Percentiles rank a stretch among this genome's conserved stretches.
Conservation (phyloP, 1,140 invertebrate species). For the Uloborus diversus region DNA sequence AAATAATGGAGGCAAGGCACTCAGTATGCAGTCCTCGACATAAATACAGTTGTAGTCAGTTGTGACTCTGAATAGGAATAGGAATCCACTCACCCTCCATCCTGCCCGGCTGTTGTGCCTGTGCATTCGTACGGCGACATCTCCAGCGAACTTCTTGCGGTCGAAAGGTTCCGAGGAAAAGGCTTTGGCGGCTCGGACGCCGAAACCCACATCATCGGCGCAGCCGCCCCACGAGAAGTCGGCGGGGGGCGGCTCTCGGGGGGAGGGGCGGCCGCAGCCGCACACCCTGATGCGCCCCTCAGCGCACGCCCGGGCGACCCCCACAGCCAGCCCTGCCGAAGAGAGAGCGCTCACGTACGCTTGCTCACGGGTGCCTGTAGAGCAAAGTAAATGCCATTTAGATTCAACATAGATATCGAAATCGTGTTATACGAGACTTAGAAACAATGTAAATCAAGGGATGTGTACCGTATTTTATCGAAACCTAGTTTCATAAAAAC, state of each 20-base stretch:
- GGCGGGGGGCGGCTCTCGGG: constrained; percentile 68
- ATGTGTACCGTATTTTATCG: too few relatives aligned
- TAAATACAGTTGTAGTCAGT: too few relatives aligned
- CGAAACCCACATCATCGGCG: constrained; percentile 60
- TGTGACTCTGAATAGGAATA: too few relatives aligned
- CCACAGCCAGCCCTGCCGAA: constrained; percentile 77
- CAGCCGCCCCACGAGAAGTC: constrained; percentile 68
- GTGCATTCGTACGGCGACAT: constrained; percentile 68
- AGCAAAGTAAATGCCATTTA: background rate
- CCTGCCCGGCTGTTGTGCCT: constrained; percentile 69
- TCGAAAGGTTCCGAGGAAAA: constrained; percentile 81
- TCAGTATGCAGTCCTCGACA: too few relatives aligned
- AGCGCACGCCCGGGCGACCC: constrained; percentile 77
- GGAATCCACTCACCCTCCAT: constrained; percentile 64
- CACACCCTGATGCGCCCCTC: constrained; percentile 74
- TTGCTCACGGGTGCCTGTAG: constrained; percentile 79
- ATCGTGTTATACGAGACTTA: too few relatives aligned
- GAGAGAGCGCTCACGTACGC: constrained; percentile 80
- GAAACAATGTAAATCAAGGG: too few relatives aligned
- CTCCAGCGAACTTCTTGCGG: constrained; percentile 77
- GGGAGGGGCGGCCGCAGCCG: constrained; percentile 73
- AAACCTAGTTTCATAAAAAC: too few relatives aligned
- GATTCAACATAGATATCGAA: too few relatives aligned
- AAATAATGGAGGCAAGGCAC: too few relatives aligned
- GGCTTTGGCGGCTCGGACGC: constrained; percentile 70